Base-by-base conservation (phyloP, 2,113 vertebrate species). In the Callipepla squamata region DNA sequence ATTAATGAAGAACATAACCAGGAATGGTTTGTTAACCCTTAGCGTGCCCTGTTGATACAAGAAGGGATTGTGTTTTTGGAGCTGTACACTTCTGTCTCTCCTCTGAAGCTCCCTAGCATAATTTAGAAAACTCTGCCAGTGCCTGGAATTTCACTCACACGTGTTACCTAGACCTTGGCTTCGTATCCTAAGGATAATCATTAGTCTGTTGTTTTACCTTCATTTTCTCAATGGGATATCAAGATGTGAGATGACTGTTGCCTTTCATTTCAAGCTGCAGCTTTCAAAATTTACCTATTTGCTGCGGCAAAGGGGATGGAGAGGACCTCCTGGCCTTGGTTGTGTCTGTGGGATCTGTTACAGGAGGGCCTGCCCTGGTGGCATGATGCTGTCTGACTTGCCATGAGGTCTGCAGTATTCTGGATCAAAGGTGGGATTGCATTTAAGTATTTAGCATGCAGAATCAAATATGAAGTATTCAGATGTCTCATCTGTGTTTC, bases 71-170 rank as follows among this genome's bases (percentile, higher is more conserved):
- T 34, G 8, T 34, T 83, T 76, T 20, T 77, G 66, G 23, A n/a
- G 23, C 59, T 87, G 11, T 85, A 32, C 22, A 5, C 13, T 42
- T 61, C 25, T 38, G 13, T 32, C 13, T 86, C 28, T 34, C n/a
- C 77, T 51, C 17, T 44, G 81, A 81, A 59, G 59, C n/a, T 90
- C 9, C 2, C 16, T 1, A 3, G 57, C 28, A 11, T 62, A 3
- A 7, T 34, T 57, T 45, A 61, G 67, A 80, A 74, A 85, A 50
- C 62, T 55, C n/a, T 20, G 23, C 38, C 48, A 79, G 8, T 32
- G 7, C 2, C 1, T 22, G 50, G 38, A 80, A 70, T 70, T 81
- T 66, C 42, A 40, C 11, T 68, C 4, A 2, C 0, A 1, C n/a
- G 20, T 59, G 90, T 86, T 84, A 26, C 48, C 75, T 47, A 51